phyloP scores from a whole-genome alignment of 2,797 vertebrate genomes.

The Pipistrellus pipistrellus region DNA sequence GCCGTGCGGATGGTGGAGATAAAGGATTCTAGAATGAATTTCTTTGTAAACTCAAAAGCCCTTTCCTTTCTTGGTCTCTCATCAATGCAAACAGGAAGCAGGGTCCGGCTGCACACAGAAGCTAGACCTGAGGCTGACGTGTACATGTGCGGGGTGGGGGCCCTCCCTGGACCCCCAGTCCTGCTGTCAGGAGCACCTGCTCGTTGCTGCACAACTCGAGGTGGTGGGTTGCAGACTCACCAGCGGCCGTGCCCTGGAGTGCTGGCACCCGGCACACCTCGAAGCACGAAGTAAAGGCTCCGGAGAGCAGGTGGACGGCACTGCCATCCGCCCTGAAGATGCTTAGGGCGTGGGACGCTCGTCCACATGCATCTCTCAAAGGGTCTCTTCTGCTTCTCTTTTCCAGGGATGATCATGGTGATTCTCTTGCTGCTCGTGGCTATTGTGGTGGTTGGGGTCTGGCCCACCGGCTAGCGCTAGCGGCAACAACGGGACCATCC shows the following conservation, averaged over 20 bases:
- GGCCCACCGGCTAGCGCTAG: slow-evolving; percentile 90
- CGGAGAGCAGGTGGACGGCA: fast-evolving
- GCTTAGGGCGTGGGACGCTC: fast-evolving
- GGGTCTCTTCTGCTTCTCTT: background rate
- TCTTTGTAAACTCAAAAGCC: background rate
- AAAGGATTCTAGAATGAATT: background rate
- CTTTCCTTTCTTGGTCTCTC: background rate
- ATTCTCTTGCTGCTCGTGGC: slow-evolving; percentile 96
- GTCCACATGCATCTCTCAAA: background rate
- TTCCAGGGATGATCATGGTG: slow-evolving; percentile 96
- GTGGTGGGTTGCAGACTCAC: fast-evolving
- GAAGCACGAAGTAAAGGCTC: background rate
- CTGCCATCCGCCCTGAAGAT: background rate
- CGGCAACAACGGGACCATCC: fast-evolving
- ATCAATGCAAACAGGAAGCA: background rate
- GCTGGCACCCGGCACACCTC: fast-evolving
- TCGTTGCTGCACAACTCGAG: background rate
- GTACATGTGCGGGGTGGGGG: background rate
- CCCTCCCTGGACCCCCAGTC: background rate
- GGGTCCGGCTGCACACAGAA: background rate
- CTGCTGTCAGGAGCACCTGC: background rate
- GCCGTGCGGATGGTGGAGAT: background rate
- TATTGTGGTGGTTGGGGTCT: slow-evolving; percentile 94
- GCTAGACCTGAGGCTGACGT: background rate
- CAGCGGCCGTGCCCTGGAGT: too few species aligned